phyloP scores from a whole-genome alignment of 1,140 invertebrate genomes.

The Steinernema khuongi region DNA sequence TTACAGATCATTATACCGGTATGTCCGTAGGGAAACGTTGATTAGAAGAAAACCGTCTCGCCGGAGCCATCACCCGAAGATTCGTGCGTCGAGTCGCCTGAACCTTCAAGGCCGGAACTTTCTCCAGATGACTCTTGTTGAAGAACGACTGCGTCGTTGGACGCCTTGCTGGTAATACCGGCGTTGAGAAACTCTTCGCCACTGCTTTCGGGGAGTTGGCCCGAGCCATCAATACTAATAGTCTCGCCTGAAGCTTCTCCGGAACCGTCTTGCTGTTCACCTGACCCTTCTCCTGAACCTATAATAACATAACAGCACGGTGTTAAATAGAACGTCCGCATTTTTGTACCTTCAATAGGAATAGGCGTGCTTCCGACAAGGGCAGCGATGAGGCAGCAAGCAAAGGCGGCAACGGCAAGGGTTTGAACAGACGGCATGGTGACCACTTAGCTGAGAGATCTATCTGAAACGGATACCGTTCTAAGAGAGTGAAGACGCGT shows the following conservation, averaged over 20 bases:
- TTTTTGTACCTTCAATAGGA: conserved; percentile 2
- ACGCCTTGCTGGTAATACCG: not conserved
- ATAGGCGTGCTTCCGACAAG: not conserved
- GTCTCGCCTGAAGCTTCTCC: not conserved
- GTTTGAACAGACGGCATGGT: not conserved
- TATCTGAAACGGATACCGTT: not conserved
- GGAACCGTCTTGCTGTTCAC: not conserved
- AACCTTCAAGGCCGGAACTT: not conserved
- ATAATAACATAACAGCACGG: not conserved
- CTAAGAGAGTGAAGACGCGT: not conserved
- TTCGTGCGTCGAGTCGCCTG: too few species aligned
- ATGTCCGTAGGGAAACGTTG: too few species aligned
- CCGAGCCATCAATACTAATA: not conserved
- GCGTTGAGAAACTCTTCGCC: not conserved
- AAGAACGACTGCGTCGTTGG: not conserved
- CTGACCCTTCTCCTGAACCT: too few species aligned
- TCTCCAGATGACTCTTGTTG: not conserved
- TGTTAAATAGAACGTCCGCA: too few species aligned
- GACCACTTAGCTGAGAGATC: not conserved
- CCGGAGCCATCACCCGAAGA: too few species aligned
- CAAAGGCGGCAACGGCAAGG: not conserved
- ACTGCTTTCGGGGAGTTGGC: not conserved
- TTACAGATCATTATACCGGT: too few species aligned
- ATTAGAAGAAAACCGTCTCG: too few species aligned
- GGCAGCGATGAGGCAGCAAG: not conserved